Evolutionary conservation across 1,140 invertebrate species (phyloP), one percentile per base, ranked within the genome.

Genomic region (Matsumurasca onukii): DNA sequence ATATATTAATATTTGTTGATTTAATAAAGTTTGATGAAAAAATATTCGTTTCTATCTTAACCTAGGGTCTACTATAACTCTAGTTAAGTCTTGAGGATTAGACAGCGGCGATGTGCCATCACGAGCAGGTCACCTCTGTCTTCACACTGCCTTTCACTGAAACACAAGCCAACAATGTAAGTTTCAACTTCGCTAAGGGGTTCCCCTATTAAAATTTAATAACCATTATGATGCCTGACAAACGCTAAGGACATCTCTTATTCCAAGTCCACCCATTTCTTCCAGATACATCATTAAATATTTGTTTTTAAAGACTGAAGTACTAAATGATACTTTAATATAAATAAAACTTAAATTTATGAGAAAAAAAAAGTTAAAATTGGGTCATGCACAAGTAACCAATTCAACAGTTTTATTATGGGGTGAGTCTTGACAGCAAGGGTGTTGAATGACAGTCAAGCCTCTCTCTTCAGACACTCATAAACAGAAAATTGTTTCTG

Each of bases 41-140:
- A 59, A 59, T 59, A 59, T 59, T 59, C 30, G 55, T 29, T 59
- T 27, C 55, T 59, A 59, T 59, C 55, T 59, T 59, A 59, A 27
- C 13, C 25, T 52, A 52, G n/a, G n/a, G n/a, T n/a, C 15, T 24
- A 3, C 13, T 59, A 22, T 27, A 27, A 59, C 5, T 59, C 55
- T 59, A 59, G 55, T 27, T 25, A 59, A 59, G 55, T 59, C 55
- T 59, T 59, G 24, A 59, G 25, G 30, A 24, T 59, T 59, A 29
- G 24, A 29, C 15, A 25, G 31, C 22, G 2, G 22, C 15, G 13
- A 48, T 20, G 20, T 65, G 34, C 62, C 62, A 65, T 65, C 62
- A 65, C 39, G 62, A 65, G 39, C 62, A 65, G 5, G 62, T 13
- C n/a, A 65, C 31, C 27, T 65, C 62, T 1, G 62, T 31, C 24